These are phyloP conservation scores for Lynx canadensis DNA, from an alignment of 2,113 vertebrate genomes.

Conservation along the genomic window DNA sequence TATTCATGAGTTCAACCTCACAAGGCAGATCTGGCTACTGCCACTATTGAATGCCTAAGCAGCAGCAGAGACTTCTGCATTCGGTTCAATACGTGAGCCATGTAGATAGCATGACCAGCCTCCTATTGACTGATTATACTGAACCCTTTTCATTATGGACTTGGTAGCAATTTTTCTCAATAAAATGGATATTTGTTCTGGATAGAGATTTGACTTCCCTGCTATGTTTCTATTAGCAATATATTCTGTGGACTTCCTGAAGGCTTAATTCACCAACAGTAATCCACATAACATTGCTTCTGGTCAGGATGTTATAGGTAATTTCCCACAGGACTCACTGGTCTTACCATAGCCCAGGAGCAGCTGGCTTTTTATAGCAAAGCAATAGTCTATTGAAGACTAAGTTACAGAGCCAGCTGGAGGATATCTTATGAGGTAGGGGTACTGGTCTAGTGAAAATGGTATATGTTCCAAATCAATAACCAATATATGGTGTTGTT, in stretches of 20 bases:
- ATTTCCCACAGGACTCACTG: neutral
- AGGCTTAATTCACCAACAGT: neutral
- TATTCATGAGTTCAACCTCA: neutral
- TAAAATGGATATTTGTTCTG: neutral
- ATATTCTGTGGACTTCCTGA: neutral
- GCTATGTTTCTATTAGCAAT: neutral
- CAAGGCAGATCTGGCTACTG: neutral
- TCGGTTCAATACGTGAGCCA: neutral
- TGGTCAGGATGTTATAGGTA: neutral
- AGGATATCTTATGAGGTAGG: neutral
- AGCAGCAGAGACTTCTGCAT: neutral
- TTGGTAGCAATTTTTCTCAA: neutral
- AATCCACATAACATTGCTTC: neutral
- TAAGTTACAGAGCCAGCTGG: neutral
- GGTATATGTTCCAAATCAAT: neutral
- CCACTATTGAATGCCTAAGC: neutral
- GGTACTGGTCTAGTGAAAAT: neutral
- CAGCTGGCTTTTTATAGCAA: neutral
- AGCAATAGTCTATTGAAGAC: neutral
- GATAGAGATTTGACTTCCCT: neutral
- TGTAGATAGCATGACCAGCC: fast-evolving
- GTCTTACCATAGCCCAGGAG: neutral
- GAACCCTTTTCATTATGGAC: neutral
- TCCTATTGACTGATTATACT: neutral
- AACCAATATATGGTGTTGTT: neutral